These are phyloP conservation scores for Alsophila aescularia DNA, from an alignment of 2,888 invertebrate species.

Conservation along the genomic window DNA sequence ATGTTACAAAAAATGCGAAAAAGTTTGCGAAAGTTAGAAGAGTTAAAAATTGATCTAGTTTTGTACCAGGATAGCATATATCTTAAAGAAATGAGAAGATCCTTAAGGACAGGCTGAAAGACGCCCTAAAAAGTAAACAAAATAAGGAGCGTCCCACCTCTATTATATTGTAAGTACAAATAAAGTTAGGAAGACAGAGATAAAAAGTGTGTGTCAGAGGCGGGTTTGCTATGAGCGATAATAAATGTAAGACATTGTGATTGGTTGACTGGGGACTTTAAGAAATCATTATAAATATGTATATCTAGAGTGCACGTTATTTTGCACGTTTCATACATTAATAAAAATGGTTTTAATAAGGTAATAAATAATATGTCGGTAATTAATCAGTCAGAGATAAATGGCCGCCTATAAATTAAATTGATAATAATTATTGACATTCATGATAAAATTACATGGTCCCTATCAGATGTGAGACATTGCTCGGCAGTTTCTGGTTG, in stretches of 20 bases:
- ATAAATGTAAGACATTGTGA: background rate
- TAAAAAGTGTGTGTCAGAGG: background rate
- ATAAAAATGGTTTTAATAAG: too few relatives aligned
- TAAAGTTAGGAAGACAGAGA: slow-evolving; percentile 9
- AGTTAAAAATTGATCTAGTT: slow-evolving; percentile 41
- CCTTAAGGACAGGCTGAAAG: slow-evolving; percentile 18
- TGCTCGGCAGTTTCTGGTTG: background rate
- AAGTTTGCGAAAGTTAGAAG: slow-evolving; percentile 22
- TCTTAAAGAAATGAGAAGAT: slow-evolving; percentile 16
- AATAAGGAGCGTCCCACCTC: slow-evolving; percentile 12
- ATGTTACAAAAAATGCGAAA: slow-evolving; percentile 8
- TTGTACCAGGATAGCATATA: slow-evolving; percentile 30
- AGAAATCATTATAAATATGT: too few relatives aligned
- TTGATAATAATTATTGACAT: too few relatives aligned
- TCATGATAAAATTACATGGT: too few relatives aligned
- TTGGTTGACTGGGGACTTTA: too few relatives aligned
- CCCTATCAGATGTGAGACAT: too few relatives aligned
- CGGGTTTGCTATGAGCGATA: background rate
- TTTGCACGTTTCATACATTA: too few relatives aligned
- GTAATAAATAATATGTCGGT: too few relatives aligned
- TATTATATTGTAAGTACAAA: slow-evolving; percentile 8
- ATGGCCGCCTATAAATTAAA: too few relatives aligned
- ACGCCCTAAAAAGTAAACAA: slow-evolving; percentile 10
- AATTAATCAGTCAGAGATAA: too few relatives aligned
- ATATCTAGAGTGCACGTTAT: too few relatives aligned